Base-by-base conservation (phyloP, 2,888 invertebrate genomes). In the Pammene aurita region DNA sequence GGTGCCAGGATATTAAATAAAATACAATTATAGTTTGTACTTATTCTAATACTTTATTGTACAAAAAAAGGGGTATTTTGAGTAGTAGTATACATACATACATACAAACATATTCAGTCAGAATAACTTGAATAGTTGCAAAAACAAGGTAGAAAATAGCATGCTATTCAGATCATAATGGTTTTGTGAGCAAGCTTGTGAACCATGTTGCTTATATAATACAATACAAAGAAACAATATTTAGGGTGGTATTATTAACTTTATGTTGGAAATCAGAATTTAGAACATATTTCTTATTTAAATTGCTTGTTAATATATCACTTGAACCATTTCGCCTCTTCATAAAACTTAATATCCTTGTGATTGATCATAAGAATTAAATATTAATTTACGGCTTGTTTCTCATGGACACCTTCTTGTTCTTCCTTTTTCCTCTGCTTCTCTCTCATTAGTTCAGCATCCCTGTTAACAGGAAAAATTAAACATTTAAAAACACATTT, bases 381-480 rank as follows among this genome's bases (percentile, higher is more conserved):
- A 73, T 67, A 73, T 84, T 86, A 86, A 80, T 89, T 82, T 73
- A 89, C 89, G 74, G 81, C 81, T 86, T 90, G 83, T 76, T 92
- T 89, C 75, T 81, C 82, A 71, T 73, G 73, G 72, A 76, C 71
- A 70, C 79, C 74, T 74, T 79, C 81, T 74, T 93, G 92, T 78
- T 94, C 93, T 80, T 95, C 95, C 80, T 96, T 96, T 88, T 95
- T 96, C 82, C 94, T 93, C 91, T 97, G 97, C 84, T 97, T 97
- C 83, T 97, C 96, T 82, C 97, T 93, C 96, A 97, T 97, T 81
- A 96, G 77, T 82, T 97, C 97, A 26, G 97, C 97, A 93, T 97
- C 97, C 82, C 97, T 97, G 82, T 58, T 92, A 91, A 68, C 72
- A 77, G 73, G 76, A 71, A 9, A 26, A 18, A 52, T 41, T n/a